phyloP scores from a whole-genome alignment of 2,113 vertebrate species.

The Pituophis catenifer region DNA sequence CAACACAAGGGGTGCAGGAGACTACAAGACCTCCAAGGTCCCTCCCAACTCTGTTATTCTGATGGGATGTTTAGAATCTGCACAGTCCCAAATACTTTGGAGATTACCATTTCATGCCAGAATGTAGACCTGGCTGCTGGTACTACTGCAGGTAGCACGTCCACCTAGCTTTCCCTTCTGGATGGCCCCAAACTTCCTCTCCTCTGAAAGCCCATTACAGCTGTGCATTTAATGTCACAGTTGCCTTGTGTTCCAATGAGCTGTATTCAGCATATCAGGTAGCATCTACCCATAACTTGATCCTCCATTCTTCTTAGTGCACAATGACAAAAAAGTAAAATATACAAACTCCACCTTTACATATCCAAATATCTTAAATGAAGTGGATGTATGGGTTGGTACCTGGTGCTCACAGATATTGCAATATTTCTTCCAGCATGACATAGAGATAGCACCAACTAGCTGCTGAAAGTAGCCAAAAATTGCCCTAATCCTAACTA shows the following conservation, averaged over 20 bases:
- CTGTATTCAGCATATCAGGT: neutral
- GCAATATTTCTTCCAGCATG: neutral
- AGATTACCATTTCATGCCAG: neutral
- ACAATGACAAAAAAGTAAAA: neutral
- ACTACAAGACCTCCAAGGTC: neutral
- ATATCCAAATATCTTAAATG: neutral
- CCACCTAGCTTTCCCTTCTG: neutral
- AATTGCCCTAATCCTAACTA: neutral
- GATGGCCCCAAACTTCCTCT: neutral
- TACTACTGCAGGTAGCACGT: neutral
- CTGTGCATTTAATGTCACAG: neutral
- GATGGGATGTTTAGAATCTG: neutral
- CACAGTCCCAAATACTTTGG: neutral
- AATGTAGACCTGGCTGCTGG: neutral
- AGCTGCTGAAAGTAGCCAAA: neutral
- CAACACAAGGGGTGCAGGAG: neutral
- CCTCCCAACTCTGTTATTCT: neutral
- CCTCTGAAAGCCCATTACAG: neutral
- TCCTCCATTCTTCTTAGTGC: neutral
- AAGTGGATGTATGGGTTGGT: neutral
- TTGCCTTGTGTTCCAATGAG: neutral
- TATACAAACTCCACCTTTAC: neutral
- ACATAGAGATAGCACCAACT: neutral
- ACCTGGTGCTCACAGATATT: neutral
- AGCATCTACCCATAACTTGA: neutral